Base-by-base conservation (phyloP, 2,113 vertebrate species). In the Trematocara marginatum region DNA sequence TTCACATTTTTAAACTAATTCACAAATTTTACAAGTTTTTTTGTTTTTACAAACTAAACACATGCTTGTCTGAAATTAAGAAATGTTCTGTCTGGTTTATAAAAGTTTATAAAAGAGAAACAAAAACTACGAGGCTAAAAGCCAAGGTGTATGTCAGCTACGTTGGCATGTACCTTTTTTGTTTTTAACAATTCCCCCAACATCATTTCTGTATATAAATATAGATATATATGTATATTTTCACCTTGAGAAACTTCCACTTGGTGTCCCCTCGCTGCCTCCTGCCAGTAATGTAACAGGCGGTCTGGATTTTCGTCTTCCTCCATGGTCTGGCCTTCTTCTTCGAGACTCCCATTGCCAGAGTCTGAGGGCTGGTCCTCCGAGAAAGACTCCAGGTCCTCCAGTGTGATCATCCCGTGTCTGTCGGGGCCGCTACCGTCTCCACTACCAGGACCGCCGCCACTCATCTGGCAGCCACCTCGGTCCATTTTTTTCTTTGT, bases 251-350 rank as follows among this genome's bases (percentile, higher is more conserved):
- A 92, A 78, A 98, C 97, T 23, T 98, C 97, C 88, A 98, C 97
- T 86, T 96, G 96, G 95, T 98, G 97, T 23, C 97, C 97, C 38
- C 97, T 83, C 16, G 96, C 97, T 16, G 97, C 96, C 81, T 96
- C 96, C 92, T 97, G 97, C 97, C 97, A 98, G 94, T 97, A 98
- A 34, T 92, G 94, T 10, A 98, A 96, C 84, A 98, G 95, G 7
- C 97, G 88, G 78, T 95, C 76, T 2, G 78, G 52, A 11, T 53
- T 90, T 40, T 96, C 94, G 15, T 90, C 85, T 29, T 95, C 96
- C 18, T 96, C 95, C 95, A 90, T 95, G 40, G 74, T 85, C 18
- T 95, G 93, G 5, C 87, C 94, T 7, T 94, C 96, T 13, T 96
- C 95, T 57, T 96, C 95, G 38, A 95, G 82, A 83, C 95, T 96